Evolutionary conservation across 2,888 invertebrate species (phyloP).

Genomic region (Ophioninae sp.): DNA sequence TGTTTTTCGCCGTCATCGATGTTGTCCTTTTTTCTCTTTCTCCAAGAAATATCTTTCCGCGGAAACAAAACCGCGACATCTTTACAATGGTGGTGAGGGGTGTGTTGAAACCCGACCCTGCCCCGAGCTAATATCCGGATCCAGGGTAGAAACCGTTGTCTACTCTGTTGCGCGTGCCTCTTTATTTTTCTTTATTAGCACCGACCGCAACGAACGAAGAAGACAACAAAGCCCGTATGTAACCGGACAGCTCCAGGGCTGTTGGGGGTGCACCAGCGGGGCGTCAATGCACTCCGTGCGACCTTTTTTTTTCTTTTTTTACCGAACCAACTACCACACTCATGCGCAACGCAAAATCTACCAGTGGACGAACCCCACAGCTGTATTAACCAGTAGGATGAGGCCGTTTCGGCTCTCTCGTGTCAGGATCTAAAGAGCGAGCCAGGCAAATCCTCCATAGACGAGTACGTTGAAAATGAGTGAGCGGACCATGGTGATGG

Average conservation of each 20-base stretch:
- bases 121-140: slow-evolving; percentile 71
- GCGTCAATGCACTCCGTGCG: slow-evolving; percentile 53
- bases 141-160: slow-evolving; percentile 44
- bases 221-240: slow-evolving; percentile 54
- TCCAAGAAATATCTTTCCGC: slow-evolving; percentile 41
- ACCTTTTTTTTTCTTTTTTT: slow-evolving; percentile 3
- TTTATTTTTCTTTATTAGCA: slow-evolving; percentile 77
- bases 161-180: slow-evolving; percentile 61
- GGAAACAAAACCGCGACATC: slow-evolving; percentile 46
- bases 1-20: background rate
- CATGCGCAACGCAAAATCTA: slow-evolving; percentile 32
- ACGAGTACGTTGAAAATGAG: slow-evolving; percentile 29
- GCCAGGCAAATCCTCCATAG: slow-evolving; percentile 32
- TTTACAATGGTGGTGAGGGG: slow-evolving; percentile 52
- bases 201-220: slow-evolving; percentile 67
- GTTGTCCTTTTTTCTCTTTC: slow-evolving; percentile 5
- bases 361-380: slow-evolving; percentile 21
- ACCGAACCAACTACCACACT: slow-evolving; percentile 20
- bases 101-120: slow-evolving; percentile 44
- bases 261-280: slow-evolving; percentile 3
- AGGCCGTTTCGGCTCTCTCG: slow-evolving; percentile 10
- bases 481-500: background rate
- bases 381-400: slow-evolving; percentile 35
- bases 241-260: slow-evolving; percentile 35
- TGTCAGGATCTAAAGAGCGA: slow-evolving; percentile 36